Percentiles rank a stretch among this genome's conserved stretches.
These are phyloP conservation scores for Epizoanthus ramosus DNA, from an alignment of 92 coral and sea anemone genomes.

Conservation along the genomic window DNA sequence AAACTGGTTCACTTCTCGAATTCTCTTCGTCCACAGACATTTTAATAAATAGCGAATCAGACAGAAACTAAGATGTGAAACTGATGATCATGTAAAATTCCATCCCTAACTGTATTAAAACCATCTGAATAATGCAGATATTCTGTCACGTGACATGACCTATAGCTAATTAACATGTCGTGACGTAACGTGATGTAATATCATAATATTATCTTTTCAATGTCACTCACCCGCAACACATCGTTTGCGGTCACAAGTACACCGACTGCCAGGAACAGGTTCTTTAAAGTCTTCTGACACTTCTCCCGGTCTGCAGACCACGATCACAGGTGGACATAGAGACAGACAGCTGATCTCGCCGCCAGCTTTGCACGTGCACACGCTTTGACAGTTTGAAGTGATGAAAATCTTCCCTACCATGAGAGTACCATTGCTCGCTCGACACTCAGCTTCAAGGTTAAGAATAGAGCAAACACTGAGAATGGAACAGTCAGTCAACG, in stretches of 20 bases:
- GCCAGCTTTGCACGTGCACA: conserved; percentile 5
- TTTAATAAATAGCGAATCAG: no score
- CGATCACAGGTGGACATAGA: conserved; percentile 6
- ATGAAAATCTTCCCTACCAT: conserved; percentile 6
- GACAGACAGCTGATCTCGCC: neutral
- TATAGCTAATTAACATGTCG: no score
- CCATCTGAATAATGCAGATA: no score
- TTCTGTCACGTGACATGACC: no score
- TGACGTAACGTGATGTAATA: no score
- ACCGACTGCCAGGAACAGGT: conserved; percentile 1
- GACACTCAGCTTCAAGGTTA: neutral
- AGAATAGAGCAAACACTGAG: neutral
- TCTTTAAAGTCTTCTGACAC: conserved; percentile 18
- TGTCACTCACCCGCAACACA: conserved; percentile 8
- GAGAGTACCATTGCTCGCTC: neutral
- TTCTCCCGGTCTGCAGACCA: neutral
- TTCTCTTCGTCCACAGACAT: no score
- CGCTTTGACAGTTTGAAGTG: neutral
- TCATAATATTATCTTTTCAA: no score
- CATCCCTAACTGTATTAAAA: no score
- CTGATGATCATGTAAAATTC: no score
- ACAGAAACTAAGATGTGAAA: no score
- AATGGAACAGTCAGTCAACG: no score
- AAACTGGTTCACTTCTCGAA: no score
- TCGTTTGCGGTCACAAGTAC: conserved; percentile 29